A percentile compares a stretch with the other conserved stretches of the same genome.
Conservation (phyloP, 2,888 invertebrate genomes). For the Pristionchus arcanus region DNA sequence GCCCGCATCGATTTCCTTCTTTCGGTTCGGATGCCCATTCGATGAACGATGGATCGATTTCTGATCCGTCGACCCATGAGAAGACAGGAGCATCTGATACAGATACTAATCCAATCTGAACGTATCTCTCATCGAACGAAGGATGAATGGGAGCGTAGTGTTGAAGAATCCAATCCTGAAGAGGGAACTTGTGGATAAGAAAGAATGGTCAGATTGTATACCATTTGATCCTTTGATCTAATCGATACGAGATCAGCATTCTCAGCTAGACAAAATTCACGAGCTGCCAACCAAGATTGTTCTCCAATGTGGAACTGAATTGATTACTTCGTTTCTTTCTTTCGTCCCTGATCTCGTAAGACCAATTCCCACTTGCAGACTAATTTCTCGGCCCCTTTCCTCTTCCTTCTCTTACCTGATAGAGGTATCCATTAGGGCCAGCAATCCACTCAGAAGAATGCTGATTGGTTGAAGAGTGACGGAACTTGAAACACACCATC, state of each 20-base stretch:
- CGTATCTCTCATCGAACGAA: constrained; percentile 50
- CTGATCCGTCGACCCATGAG: constrained; percentile 40
- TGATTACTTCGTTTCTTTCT: constrained; percentile 54
- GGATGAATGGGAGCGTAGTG: constrained; percentile 55
- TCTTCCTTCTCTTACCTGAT: constrained; percentile 62
- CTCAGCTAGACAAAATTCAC: constrained; percentile 70
- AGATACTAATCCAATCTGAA: constrained; percentile 40
- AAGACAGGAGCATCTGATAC: not conserved
- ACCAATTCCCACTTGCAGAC: not conserved
- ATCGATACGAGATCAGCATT: constrained; percentile 72
- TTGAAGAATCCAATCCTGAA: constrained; percentile 53
- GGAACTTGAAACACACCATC: constrained; percentile 42
- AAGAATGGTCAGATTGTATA: constrained; percentile 21
- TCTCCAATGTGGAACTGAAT: constrained; percentile 70
- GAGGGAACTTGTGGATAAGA: not conserved
- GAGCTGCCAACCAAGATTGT: constrained; percentile 70
- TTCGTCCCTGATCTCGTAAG: not conserved
- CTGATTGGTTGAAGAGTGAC: constrained; percentile 35
- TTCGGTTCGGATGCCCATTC: not conserved
- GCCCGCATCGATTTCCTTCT: not conserved
- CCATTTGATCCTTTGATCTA: constrained; percentile 62
- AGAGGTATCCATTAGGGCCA: constrained; percentile 50
- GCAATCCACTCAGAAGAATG: constrained; percentile 53
- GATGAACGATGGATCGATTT: not conserved
- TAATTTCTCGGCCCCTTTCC: constrained; percentile 22